Evolutionary conservation across 2,113 vertebrate species (phyloP), one percentile per base, ranked within the genome.

Genomic region (Nerophis ophidion): DNA sequence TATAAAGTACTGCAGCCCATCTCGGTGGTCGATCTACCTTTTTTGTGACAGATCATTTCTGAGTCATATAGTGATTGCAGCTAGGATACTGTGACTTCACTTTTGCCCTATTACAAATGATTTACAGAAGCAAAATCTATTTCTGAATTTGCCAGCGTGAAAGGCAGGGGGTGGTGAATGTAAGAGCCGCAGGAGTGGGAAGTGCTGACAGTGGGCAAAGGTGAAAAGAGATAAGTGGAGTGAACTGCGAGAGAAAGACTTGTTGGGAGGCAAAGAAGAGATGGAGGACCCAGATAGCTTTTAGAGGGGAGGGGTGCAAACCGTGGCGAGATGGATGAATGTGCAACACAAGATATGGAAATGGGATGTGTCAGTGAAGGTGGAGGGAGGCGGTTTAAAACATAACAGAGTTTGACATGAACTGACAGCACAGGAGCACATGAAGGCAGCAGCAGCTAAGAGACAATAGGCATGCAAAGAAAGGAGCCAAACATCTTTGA

Each of bases 151-250:
- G 40, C 9, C 19, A 47, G 45, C 26, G 19, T 34, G 19, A 59
- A 76, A 72, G 68, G 71, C 34, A 48, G 58, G 46, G 35, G 65
- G 61, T 54, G 65, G 56, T 46, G 44, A 17, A 59, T 6, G 44
- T 33, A 9, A 59, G 57, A 60, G 48, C 59, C 65, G 64, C 44
- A 38, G 46, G 57, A 49, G 65, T 57, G 8, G 60, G 68, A 82
- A 82, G 63, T 70, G 71, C 75, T 81, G 84, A 84, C 76, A 79
- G 68, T 45, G 56, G 76, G 48, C 81, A 72, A 68, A 80, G 72
- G 70, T 80, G 76, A 75, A 60, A 49, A 75, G 63, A 85, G 73
- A 84, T 79, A 85, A 82, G 74, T 70, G 70, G 72, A 79, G 77
- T 63, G 57, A 79, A 69, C 64, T 70, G n/a, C n/a, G 57, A 61